These are phyloP conservation scores for Tamandua tetradactyla DNA, from an alignment of 2,797 vertebrate species.

Conservation along the genomic window DNA sequence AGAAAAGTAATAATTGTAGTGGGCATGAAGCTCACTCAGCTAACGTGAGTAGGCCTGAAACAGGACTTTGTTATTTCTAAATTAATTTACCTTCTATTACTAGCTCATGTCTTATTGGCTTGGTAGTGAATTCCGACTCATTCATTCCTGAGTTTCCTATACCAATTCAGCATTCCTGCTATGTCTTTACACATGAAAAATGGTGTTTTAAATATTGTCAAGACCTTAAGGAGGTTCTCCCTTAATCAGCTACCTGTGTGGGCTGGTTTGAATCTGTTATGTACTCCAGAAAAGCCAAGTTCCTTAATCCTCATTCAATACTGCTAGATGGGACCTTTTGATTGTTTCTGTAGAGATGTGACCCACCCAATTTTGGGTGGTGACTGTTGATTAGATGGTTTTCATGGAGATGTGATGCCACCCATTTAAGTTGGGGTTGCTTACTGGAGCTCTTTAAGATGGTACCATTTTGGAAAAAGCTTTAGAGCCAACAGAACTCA, in stretches of 20 bases:
- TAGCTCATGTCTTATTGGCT: neutral
- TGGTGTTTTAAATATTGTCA: neutral
- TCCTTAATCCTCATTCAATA: no score
- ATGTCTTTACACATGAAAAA: neutral
- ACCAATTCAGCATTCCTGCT: neutral
- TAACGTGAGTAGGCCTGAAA: neutral
- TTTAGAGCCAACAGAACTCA: no score
- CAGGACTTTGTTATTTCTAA: neutral
- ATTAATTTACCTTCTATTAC: neutral
- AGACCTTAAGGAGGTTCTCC: neutral
- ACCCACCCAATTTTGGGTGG: no score
- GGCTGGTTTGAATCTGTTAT: no score
- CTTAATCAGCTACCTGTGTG: neutral
- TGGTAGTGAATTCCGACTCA: neutral
- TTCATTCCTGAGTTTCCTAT: neutral
- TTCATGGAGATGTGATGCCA: no score
- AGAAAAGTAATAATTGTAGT: neutral
- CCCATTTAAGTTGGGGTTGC: no score
- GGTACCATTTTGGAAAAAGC: no score
- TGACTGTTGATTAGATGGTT: no score
- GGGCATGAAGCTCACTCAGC: neutral
- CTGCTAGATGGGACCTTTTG: no score
- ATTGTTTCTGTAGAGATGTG: no score
- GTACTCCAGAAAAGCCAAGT: no score
- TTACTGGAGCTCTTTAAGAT: no score